Evolutionary conservation across 1,140 invertebrate species (phyloP), one percentile per base, ranked within the genome.

Genomic region (Drosophila auraria): DNA sequence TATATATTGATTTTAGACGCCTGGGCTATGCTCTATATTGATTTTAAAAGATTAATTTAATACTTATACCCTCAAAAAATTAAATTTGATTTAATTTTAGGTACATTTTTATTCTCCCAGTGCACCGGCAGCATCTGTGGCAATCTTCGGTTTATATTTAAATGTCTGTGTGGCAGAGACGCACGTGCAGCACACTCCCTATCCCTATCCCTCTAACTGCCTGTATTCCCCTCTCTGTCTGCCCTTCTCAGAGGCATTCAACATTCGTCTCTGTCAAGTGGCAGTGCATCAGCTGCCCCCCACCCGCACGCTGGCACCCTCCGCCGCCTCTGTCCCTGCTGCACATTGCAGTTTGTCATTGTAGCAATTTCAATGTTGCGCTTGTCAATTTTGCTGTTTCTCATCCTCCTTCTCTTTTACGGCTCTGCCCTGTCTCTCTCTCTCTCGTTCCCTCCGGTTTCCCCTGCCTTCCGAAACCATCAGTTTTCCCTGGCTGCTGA

Each of bases 211-310:
- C 47, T 51, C 17, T 47, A n/a, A 27, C 11, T 53, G n/a, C 25
- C 25, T 53, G 25, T 17, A 27, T 20, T 56, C 12, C 27, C 17
- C 44, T 42, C 20, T 38, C 62, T 59, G n/a, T 53, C 30, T 54
- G 53, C 53, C 53, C 53, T 38, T 38, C 33, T 33, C 40, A 15
- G 50, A 51, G 66, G 49, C 44, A 62, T 66, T 70, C 69, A 69
- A 73, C 81, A 89, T 89, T 90, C 84, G 84, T 89, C 84, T 89
- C 84, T 89, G 84, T 89, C 84, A 89, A 90, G 84, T 89, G 84
- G 78, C 81, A 83, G 68, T 78, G 84, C 84, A 87, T 80, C 77
- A 83, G 81, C 72, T 81, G 59, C 66, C 51, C 30, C 40, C 42
- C 50, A 8, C 27, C 45, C 5, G 12, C 40, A 15, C 42, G 20